Evolutionary conservation across 2,113 vertebrate genomes (phyloP).

Genomic region (Numida meleagris): DNA sequence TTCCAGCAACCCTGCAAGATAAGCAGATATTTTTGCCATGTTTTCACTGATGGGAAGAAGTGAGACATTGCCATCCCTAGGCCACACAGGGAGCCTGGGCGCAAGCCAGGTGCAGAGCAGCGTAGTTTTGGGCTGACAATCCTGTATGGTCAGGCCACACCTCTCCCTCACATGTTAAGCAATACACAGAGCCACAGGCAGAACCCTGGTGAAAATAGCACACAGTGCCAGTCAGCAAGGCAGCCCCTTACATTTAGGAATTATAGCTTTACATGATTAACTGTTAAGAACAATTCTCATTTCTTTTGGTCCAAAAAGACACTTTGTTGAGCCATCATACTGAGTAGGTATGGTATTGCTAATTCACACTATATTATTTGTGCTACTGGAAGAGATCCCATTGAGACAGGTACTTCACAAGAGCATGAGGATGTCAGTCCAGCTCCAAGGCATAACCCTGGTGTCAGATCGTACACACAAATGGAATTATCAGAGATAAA

Average conservation of each 20-base stretch:
- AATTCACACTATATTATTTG: neutral
- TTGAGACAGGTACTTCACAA: neutral
- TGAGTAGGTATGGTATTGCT: rapidly evolving
- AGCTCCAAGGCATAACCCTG: neutral
- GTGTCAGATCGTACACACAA: neutral
- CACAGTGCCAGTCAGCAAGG: neutral
- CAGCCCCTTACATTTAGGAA: neutral
- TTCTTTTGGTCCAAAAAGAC: neutral
- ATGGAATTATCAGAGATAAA: neutral
- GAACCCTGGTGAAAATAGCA: neutral
- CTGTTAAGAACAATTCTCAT: neutral
- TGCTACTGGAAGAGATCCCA: neutral
- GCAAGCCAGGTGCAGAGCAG: neutral
- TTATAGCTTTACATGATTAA: neutral
- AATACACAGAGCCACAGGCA: neutral
- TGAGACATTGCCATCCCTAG: neutral
- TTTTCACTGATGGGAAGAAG: neutral
- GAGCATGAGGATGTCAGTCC: neutral
- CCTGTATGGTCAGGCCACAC: neutral
- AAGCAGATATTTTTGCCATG: neutral
- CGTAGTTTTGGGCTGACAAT: neutral
- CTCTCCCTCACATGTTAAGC: neutral
- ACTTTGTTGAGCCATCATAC: neutral
- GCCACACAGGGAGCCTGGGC: neutral
- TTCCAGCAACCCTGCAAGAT: neutral